Conservation (phyloP, 2,888 invertebrate genomes). For the Agrochola macilenta region DNA sequence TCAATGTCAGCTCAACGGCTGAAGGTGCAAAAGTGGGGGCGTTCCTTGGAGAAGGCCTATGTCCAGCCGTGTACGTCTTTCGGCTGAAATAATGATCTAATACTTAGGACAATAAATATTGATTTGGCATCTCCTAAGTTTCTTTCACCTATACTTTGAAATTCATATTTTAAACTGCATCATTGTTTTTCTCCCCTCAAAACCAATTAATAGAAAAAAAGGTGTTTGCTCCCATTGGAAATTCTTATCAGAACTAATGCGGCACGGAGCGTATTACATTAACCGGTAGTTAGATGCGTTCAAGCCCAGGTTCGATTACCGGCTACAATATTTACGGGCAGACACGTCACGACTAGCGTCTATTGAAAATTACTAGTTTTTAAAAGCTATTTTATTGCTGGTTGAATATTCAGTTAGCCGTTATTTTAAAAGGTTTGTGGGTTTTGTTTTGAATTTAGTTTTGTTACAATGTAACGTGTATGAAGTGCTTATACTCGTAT, state of each 20-base stretch:
- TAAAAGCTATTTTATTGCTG: constrained; percentile 74
- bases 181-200: neutral
- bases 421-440: constrained; percentile 36
- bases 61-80: neutral
- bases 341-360: constrained; percentile 78
- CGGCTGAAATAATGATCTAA: too few relatives aligned
- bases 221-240: constrained; percentile 52
- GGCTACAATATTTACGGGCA: constrained; percentile 75
- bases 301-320: constrained; percentile 78
- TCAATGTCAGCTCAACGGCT: neutral
- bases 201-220: constrained; percentile 54
- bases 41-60: neutral
- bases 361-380: constrained; percentile 78
- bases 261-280: constrained; percentile 65
- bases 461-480: neutral
- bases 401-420: constrained; percentile 58
- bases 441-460: constrained; percentile 27
- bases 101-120: neutral
- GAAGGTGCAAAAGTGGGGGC: neutral
- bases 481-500: neutral
- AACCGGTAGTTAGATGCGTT: constrained; percentile 68
- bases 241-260: constrained; percentile 66
- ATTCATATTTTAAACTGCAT: neutral
- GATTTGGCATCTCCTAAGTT: neutral
- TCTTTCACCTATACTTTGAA: neutral